phyloP scores from a whole-genome alignment of 2,888 invertebrate genomes.

The Xestia ashworthii region DNA sequence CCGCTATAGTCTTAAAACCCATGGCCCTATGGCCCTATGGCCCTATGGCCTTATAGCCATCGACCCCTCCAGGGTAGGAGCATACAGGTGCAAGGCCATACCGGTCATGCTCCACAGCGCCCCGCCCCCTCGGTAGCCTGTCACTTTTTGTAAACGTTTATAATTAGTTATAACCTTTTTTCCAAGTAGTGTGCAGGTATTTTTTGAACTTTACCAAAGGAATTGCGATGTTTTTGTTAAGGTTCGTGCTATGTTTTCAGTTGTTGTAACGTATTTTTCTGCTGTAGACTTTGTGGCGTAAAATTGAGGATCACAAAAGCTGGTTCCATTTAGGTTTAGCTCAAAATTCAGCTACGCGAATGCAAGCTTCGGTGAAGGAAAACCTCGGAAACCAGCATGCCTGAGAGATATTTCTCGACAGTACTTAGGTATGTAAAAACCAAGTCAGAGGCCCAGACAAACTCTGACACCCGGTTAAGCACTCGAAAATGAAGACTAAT shows the following conservation, averaged over 20 bases:
- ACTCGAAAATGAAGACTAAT: neutral
- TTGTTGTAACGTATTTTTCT: neutral
- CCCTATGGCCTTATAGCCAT: neutral
- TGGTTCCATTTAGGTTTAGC: neutral
- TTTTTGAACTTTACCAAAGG: constrained; percentile 16
- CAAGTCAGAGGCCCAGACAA: no score
- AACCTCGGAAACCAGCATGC: no score
- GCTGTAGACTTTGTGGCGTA: no score
- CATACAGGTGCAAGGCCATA: constrained; percentile 67
- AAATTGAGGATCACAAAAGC: neutral
- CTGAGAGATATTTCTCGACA: no score
- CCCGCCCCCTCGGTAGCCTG: constrained; percentile 69
- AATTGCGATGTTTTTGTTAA: neutral
- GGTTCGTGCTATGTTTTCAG: constrained; percentile 8
- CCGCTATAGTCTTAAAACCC: neutral
- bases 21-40: constrained; percentile 14
- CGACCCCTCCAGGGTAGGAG: constrained; percentile 24
- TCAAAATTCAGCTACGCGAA: neutral
- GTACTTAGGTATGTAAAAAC: no score
- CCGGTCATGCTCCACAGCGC: constrained; percentile 73
- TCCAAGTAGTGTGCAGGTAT: constrained; percentile 20
- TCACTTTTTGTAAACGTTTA: constrained; percentile 67
- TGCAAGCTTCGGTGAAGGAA: no score
- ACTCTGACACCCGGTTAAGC: no score
- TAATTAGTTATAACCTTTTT: constrained; percentile 54